A percentile compares a stretch with the other conserved stretches of the same genome.
These are phyloP conservation scores for Pristionchus arcanus DNA, from an alignment of 2,888 invertebrate species.

Conservation along the genomic window DNA sequence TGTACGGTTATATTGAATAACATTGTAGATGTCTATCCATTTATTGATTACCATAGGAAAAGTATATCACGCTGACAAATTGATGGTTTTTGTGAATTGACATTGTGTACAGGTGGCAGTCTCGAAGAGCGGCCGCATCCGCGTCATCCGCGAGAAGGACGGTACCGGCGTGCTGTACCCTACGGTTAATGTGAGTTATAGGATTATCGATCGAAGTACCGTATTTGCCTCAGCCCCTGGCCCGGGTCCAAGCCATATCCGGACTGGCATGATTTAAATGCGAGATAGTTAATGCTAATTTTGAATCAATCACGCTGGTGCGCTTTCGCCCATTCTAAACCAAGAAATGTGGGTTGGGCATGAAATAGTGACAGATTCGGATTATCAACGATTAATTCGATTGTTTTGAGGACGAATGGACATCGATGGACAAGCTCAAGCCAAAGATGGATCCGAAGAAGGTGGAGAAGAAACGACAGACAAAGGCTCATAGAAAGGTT, in stretches of 20 bases:
- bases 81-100: background rate
- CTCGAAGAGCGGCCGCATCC: constrained; percentile 64
- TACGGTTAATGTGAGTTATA: constrained; percentile 56
- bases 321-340: too few relatives aligned
- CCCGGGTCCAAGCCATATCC: too few relatives aligned
- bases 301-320: too few relatives aligned
- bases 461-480: constrained; percentile 61
- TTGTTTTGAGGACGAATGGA: constrained; percentile 41
- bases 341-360: too few relatives aligned
- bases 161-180: constrained; percentile 64
- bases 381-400: background rate
- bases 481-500: background rate
- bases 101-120: constrained; percentile 59
- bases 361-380: too few relatives aligned
- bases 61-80: background rate
- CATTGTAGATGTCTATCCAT: background rate
- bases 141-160: constrained; percentile 65
- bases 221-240: background rate
- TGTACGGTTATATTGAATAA: constrained; percentile 32
- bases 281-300: too few relatives aligned
- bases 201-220: background rate
- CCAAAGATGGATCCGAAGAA: constrained; percentile 63
- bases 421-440: constrained; percentile 64
- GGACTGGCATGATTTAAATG: too few relatives aligned
- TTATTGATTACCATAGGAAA: background rate